Percentiles rank a stretch among this genome's conserved stretches.
These are phyloP conservation scores for Ardeotis arabs DNA, from an alignment of 2,113 vertebrate genomes.

Conservation along the genomic window DNA sequence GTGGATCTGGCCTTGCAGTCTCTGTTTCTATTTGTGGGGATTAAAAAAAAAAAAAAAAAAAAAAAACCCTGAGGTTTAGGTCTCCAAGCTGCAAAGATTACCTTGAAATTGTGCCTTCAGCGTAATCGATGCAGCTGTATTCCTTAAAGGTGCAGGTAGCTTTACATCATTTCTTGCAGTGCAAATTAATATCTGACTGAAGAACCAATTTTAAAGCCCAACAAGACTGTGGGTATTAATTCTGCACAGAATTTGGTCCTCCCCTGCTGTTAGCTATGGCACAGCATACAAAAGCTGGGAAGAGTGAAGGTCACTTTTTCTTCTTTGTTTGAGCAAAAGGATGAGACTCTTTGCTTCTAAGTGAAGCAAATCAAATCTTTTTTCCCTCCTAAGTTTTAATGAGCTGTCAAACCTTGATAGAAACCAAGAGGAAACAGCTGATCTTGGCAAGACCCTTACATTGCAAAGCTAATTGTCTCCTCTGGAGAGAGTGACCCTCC, in stretches of 20 bases:
- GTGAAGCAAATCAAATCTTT: neutral
- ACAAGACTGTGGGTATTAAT: neutral
- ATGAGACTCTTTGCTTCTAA: neutral
- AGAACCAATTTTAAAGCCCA: slow-evolving; percentile 3
- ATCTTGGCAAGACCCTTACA: neutral
- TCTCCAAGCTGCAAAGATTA: neutral
- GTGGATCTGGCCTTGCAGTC: neutral
- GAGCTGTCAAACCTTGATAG: neutral
- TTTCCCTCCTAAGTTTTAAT: neutral
- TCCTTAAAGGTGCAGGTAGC: neutral
- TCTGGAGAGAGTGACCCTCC: neutral
- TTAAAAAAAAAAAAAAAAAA: too few relatives aligned
- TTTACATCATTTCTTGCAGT: neutral
- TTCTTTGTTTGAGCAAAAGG: neutral
- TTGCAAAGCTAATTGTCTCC: neutral
- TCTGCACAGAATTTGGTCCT: neutral
- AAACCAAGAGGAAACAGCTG: neutral
- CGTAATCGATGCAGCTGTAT: neutral
- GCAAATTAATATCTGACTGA: slow-evolving; percentile 8
- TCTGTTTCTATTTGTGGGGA: rapidly evolving
- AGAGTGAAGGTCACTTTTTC: neutral
- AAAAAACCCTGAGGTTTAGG: neutral
- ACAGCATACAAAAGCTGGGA: neutral
- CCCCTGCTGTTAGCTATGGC: neutral
- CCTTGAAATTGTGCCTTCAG: neutral